Conservation (phyloP, 1,140 invertebrate genomes). For the Leptinotarsa defecta region DNA sequence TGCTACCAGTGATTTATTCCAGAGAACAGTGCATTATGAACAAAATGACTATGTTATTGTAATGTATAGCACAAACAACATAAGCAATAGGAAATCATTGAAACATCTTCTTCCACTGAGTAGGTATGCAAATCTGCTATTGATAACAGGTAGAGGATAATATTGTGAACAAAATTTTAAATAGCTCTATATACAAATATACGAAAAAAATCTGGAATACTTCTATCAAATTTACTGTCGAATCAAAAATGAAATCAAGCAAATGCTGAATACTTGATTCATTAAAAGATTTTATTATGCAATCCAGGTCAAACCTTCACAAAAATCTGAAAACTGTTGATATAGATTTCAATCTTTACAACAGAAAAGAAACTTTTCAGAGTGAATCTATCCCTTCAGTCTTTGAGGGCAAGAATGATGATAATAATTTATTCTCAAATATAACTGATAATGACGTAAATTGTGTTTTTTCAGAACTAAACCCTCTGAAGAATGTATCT, state of each 20-base stretch:
- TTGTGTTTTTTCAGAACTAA: no score
- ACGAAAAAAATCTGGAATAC: neutral
- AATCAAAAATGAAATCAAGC: neutral
- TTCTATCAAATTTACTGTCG: neutral
- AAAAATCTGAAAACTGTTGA: neutral
- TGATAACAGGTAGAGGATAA: neutral
- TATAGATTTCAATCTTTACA: neutral
- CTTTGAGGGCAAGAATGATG: no score
- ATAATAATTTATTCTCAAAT: no score
- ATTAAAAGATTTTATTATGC: neutral
- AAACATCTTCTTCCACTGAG: neutral
- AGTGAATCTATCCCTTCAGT: no score
- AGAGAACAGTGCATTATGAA: neutral
- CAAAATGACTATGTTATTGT: neutral
- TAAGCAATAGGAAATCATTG: neutral
- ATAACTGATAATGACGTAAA: no score
- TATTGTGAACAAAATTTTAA: neutral
- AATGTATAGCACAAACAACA: neutral
- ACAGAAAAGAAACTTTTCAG: no score
- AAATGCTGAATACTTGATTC: neutral
- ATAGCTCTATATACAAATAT: neutral
- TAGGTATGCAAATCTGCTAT: neutral
- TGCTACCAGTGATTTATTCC: neutral
- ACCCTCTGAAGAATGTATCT: no score
- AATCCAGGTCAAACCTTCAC: neutral